These are phyloP conservation scores for Leucosticte australis DNA, from an alignment of 2,113 vertebrate species.

Conservation along the genomic window DNA sequence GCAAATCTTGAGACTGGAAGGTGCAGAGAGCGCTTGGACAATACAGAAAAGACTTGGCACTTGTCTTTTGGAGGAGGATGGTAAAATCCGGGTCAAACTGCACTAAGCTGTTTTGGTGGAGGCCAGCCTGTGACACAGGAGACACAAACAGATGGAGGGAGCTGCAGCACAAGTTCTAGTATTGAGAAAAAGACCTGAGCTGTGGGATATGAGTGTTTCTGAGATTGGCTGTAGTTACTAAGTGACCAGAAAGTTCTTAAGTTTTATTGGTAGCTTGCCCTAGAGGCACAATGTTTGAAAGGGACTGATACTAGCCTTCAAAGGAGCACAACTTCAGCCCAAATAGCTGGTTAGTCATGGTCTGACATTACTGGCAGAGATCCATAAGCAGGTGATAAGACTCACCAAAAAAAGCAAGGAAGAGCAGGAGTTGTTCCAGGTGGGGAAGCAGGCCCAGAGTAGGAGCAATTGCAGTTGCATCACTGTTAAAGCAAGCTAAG, in stretches of 20 bases:
- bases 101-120: background rate
- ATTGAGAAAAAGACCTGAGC: background rate
- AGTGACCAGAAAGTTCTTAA: background rate
- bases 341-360: background rate
- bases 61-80: background rate
- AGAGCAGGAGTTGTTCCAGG: background rate
- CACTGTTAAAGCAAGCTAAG: background rate
- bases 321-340: background rate
- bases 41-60: background rate
- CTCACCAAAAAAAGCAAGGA: background rate
- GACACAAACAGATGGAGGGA: background rate
- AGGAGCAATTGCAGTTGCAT: background rate
- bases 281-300: background rate
- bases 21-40: background rate
- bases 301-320: background rate
- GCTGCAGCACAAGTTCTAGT: background rate
- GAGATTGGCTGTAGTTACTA: background rate
- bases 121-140: background rate
- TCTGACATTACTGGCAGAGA: background rate
- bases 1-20: background rate
- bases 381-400: background rate
- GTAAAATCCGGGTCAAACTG: background rate
- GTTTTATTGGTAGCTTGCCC: background rate
- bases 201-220: background rate
- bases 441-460: background rate